Percentiles rank a stretch among this genome's conserved stretches.
Evolutionary conservation across 2,888 invertebrate species (phyloP).

Genomic region (Ecdyonurus torrentis): DNA sequence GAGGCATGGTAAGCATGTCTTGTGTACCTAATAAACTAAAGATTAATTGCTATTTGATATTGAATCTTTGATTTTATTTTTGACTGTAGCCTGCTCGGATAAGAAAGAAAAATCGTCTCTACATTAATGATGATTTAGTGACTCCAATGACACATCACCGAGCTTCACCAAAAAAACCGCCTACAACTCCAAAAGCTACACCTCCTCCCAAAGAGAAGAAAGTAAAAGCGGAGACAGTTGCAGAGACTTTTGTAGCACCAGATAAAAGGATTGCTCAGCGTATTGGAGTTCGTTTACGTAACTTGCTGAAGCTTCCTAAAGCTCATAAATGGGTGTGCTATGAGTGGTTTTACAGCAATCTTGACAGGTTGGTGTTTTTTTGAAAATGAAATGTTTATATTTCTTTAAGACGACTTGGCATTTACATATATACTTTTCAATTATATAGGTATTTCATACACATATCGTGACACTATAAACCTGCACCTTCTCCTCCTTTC

Average conservation of each 20-base stretch:
- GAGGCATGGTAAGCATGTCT: constrained; percentile 46
- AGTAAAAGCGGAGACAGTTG: constrained; percentile 19
- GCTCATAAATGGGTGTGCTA: constrained; percentile 99
- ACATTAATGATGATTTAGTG: constrained; percentile 78
- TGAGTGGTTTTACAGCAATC: constrained; percentile 98
- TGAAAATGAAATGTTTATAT: no score
- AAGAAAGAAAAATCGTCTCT: constrained; percentile 73
- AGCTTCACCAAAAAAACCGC: constrained; percentile 40
- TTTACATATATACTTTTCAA: no score
- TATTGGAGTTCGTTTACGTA: constrained; percentile 74
- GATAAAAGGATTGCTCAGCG: constrained; percentile 78
- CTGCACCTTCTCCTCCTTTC: no score
- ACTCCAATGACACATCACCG: constrained; percentile 55
- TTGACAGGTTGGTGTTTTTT: constrained; percentile 71
- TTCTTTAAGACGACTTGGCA: no score
- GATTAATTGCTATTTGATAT: neutral
- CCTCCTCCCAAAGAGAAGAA: constrained; percentile 17
- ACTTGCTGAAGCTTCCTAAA: constrained; percentile 90
- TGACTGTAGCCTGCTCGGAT: constrained; percentile 53
- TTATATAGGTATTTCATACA: no score
- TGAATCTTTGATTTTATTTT: constrained; percentile 4
- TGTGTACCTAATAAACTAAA: neutral
- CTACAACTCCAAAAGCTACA: neutral
- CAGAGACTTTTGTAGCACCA: constrained; percentile 29
- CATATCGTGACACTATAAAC: no score